These are phyloP conservation scores for Orientallactaga bullata DNA, from an alignment of 2,113 vertebrate species.

Conservation along the genomic window DNA sequence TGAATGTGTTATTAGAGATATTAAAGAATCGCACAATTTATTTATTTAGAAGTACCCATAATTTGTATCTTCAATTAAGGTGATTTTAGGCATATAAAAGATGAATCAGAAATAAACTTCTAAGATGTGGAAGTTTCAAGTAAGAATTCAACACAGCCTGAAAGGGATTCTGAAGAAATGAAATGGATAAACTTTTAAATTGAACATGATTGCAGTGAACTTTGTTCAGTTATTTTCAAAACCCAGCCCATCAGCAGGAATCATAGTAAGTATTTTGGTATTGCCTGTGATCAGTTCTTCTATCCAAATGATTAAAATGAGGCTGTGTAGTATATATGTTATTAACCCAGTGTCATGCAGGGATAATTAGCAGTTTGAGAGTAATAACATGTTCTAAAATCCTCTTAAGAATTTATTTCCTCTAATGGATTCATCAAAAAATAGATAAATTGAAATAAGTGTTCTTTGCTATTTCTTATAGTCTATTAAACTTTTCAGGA, in stretches of 20 bases:
- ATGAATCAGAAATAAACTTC: not conserved
- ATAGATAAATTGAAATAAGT: not conserved
- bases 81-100: not conserved
- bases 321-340: not conserved
- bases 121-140: not conserved
- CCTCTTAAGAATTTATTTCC: conserved; percentile 16
- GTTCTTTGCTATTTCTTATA: not conserved
- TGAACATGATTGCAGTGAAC: not conserved
- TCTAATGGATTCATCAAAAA: not conserved
- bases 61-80: not conserved
- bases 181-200: not conserved
- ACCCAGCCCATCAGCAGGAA: not conserved
- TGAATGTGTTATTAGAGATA: not conserved
- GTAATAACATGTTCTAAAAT: conserved; percentile 42
- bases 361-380: conserved; percentile 41
- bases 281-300: not conserved
- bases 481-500: not conserved
- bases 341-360: not conserved
- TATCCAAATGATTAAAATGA: conserved; percentile 29
- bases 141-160: not conserved
- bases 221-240: not conserved
- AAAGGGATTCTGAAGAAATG: not conserved
- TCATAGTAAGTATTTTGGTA: not conserved
- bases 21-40: not conserved
- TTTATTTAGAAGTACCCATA: not conserved